These are phyloP conservation scores for Eudasyphora cyanicolor DNA, from an alignment of 2,888 invertebrate species.

Conservation along the genomic window DNA sequence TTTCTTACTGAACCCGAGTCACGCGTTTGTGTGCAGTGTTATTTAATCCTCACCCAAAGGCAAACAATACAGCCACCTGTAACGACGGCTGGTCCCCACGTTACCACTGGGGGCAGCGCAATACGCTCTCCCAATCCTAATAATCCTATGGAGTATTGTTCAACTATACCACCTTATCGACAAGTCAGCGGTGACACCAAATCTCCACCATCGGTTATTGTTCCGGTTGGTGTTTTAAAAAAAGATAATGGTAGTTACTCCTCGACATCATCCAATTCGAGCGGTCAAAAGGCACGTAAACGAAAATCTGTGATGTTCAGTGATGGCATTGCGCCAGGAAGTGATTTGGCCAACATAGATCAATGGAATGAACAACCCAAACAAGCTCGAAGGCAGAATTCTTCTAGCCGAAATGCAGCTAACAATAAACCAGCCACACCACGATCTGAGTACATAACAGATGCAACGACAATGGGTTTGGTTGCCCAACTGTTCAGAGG, in stretches of 20 bases:
- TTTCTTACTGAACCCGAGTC: slow-evolving; percentile 89
- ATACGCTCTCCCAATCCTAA: slow-evolving; percentile 87
- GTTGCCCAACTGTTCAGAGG: slow-evolving; percentile 76
- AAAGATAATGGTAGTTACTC: slow-evolving; percentile 79
- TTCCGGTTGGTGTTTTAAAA: slow-evolving; percentile 91
- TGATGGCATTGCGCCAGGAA: slow-evolving; percentile 92
- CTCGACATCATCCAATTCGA: slow-evolving; percentile 71
- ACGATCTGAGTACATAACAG: slow-evolving; percentile 66
- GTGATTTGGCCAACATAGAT: slow-evolving; percentile 88
- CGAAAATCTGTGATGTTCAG: slow-evolving; percentile 92
- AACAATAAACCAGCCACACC: slow-evolving; percentile 71
- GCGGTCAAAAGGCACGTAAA: slow-evolving; percentile 80
- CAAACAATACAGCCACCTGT: slow-evolving; percentile 55
- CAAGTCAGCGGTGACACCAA: slow-evolving; percentile 83
- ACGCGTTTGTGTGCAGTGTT: slow-evolving; percentile 88
- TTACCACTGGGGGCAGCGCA: slow-evolving; percentile 60
- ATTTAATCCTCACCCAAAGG: slow-evolving; percentile 82
- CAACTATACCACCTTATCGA: slow-evolving; percentile 88
- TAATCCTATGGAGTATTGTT: slow-evolving; percentile 93
- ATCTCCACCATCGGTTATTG: slow-evolving; percentile 88
- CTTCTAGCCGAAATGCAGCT: slow-evolving; percentile 47
- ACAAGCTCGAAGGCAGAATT: slow-evolving; percentile 74
- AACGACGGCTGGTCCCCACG: neutral
- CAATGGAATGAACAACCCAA: slow-evolving; percentile 82
- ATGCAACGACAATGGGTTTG: slow-evolving; percentile 73